Base-by-base conservation (phyloP, 2,113 vertebrate species). In the Phalacrocorax pelagicus region DNA sequence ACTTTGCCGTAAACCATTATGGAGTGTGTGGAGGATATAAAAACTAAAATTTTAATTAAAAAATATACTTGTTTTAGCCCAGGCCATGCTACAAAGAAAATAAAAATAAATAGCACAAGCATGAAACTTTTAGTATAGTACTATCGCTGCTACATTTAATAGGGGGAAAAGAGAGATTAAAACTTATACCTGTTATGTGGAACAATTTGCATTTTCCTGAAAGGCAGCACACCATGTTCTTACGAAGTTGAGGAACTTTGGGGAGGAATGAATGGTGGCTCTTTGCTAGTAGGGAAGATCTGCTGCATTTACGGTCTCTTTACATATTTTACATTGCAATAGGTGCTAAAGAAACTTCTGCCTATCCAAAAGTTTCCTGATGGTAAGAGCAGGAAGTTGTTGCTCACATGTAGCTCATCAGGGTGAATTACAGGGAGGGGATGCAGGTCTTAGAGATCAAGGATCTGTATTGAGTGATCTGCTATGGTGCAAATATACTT, bases 381-480 rank as follows among this genome's bases (percentile, higher is more conserved):
- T 36, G 49, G 16, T 23, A 16, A 27, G 47, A 52, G 66, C 30
- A 66, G 62, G 49, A 66, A 49, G 71, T 4, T 61, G 54, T 6
- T 70, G 86, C 44, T 59, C 11, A 12, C 34, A 27, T 47, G 4
- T 15, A 16, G 9, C 27, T 67, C 0, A 0, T 3, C 23, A 15
- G 67, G 54, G 27, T 42, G 49, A 32, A 2, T 79, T 9, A 21
- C 51, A 27, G 42, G 7, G 32, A 36, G 8, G 11, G 27, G 15
- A 4, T 29, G 55, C 52, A 70, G 65, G n/a, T 47, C 9, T 6
- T 13, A 14, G 59, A 46, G 55, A 14, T 36, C 52, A 29, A 57
- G 63, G 80, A 19, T 38, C 59, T 67, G n/a, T 22, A 8, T 0
- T 9, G 75, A 46, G 78, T 2, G 40, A 65, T 11, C 13, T 15